Evolutionary conservation across 2,888 invertebrate species (phyloP), one percentile per base, ranked within the genome.

Genomic region (Drosophila antonietae): DNA sequence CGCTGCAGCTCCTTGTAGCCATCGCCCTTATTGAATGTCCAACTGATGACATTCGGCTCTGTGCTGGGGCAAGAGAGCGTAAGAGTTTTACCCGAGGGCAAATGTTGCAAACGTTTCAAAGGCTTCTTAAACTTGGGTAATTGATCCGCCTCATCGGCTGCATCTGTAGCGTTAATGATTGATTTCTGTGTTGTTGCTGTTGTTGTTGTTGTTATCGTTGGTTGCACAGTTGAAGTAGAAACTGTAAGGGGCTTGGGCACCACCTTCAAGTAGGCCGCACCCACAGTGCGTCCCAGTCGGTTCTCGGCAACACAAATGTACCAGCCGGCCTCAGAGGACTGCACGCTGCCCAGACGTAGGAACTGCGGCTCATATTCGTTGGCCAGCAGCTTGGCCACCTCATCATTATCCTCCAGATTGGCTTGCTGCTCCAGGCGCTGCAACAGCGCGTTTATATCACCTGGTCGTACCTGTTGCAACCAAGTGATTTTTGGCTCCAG

Each of bases 251-350:
- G 10, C 9, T 12, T 47, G 52, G 67, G 5, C 4, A 64, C 23
- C 3, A 98, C 97, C 61, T 94, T 94, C 18, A 98, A 94, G 92
- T 97, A 98, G 57, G 97, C 98, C 83, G 95, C 96, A 46, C 96
- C 96, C 28, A 95, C 94, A 0, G 96, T 95, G 66, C 95, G 95
- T 0, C 99, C 99, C 15, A 98, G 93, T 47, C 95, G 95, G 91
- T 99, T 99, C 23, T 96, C 95, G 0, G 97, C 98, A 0, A 98
- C 94, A 91, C 99, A 99, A 0, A 98, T 97, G 90, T 99, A 99
- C 97, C 98, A 98, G 3, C 98, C 99, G 90, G 97, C 97, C 89
- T 98, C 96, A 46, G 96, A 95, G 75, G 95, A 94, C 0, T 97
- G 96, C 0, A 98, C 97, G 92, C 98, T 98, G 77, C 94, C 94